These are phyloP conservation scores for Zelleria hepariella DNA, from an alignment of 2,888 invertebrate genomes.

Conservation along the genomic window DNA sequence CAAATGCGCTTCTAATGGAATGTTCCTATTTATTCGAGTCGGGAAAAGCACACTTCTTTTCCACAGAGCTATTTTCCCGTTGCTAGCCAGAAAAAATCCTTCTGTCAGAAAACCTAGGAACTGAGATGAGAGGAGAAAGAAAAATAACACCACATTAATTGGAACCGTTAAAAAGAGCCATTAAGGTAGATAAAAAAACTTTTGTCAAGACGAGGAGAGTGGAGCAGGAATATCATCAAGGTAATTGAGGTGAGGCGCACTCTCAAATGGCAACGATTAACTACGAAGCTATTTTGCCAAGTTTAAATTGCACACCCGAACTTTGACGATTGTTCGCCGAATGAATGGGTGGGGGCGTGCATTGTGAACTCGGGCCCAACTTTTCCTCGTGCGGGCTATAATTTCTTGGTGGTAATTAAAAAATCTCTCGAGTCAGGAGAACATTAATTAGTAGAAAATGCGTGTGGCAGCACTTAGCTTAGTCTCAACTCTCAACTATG, in stretches of 20 bases:
- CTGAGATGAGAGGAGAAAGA: neutral
- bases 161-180: neutral
- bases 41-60: no score
- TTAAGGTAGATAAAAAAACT: neutral
- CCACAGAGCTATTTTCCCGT: neutral
- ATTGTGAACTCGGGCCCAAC: slow-evolving; percentile 25
- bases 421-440: no score
- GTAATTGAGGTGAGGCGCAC: slow-evolving; percentile 40
- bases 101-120: neutral
- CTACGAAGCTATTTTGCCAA: slow-evolving; percentile 56
- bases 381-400: neutral
- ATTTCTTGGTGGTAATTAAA: neutral
- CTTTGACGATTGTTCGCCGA: slow-evolving; percentile 46
- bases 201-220: neutral
- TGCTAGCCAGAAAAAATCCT: neutral
- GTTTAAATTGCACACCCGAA: slow-evolving; percentile 52
- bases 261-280: slow-evolving; percentile 58
- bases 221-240: slow-evolving; percentile 2
- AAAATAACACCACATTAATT: neutral
- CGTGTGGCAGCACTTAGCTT: no score
- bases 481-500: no score
- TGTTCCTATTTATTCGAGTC: no score
- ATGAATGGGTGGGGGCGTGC: slow-evolving; percentile 38
- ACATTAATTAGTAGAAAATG: no score
- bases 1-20: no score